Base-by-base conservation (phyloP, 1,140 invertebrate species). In the Chrysomallon squamiferum region DNA sequence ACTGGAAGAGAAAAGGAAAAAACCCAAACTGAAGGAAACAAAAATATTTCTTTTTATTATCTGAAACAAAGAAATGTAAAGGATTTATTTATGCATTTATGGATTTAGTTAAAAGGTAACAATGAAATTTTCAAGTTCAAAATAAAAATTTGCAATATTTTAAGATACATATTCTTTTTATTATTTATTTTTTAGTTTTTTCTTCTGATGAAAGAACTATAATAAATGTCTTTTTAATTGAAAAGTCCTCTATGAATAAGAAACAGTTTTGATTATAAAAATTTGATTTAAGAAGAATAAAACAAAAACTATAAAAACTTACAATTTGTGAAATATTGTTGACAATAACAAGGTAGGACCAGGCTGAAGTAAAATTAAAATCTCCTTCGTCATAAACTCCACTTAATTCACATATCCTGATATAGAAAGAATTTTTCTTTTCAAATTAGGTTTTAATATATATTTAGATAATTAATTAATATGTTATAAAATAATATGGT, bases 321-420 rank as follows among this genome's bases (percentile, higher is more conserved):
- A 95, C 90, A 86, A 96, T 95, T 82, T 98, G 96, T 18, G 95
- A 97, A 52, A 96, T 85, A 87, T 98, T 98, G 84, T 97, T 97
- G 4, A 97, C 87, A 18, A 93, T 90, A 61, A 95, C 90, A 75
- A 98, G 91, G 78, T 97, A 98, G 0, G 93, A 93, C 83, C 93
- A 98, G 5, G 94, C 94, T 68, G 77, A 70, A 20, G 91, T 90
- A 79, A 92, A 90, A 22, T 89, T 91, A 79, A 97, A 97, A 80
- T 95, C 90, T 71, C 95, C 95, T 85, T 97, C 95, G 20, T 92
- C 91, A 82, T 98, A 97, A 0, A 95, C 92, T 52, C 90, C 91
- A 77, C 88, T 89, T 30, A 94, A 76, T 85, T 96, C 93, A 86
- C 93, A 95, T 72, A 97, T 92, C 80, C 93, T 94, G 79, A 60